These are phyloP conservation scores for Xenopus tropicalis DNA, from an alignment of 2,113 vertebrate species.

Conservation along the genomic window DNA sequence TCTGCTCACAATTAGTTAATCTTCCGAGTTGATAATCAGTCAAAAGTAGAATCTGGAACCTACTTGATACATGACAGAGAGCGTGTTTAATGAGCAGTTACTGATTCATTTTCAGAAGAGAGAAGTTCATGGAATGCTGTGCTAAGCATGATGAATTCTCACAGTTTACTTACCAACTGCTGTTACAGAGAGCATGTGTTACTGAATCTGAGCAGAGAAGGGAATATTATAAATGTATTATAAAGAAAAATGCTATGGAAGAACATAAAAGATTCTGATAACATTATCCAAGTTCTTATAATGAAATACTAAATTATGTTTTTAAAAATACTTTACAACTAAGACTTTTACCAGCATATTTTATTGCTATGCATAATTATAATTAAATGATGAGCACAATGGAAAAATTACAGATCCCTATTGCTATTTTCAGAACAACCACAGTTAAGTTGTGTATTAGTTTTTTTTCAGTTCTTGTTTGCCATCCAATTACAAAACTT, in stretches of 20 bases:
- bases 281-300: neutral
- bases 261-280: neutral
- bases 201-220: neutral
- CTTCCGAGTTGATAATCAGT: conserved; percentile 35
- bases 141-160: conserved; percentile 8
- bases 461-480: too few relatives aligned
- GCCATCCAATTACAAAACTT: too few relatives aligned
- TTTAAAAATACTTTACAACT: too few relatives aligned
- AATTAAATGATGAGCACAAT: too few relatives aligned
- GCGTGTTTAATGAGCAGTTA: conserved; percentile 37
- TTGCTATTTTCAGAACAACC: too few relatives aligned
- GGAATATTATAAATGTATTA: neutral
- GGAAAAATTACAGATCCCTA: too few relatives aligned
- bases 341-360: too few relatives aligned
- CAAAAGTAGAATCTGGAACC: conserved; percentile 35
- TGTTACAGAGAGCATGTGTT: conserved; percentile 7
- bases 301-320: too few relatives aligned
- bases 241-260: neutral
- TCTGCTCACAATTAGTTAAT: conserved; percentile 42
- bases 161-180: conserved; percentile 19
- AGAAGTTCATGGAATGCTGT: conserved; percentile 22
- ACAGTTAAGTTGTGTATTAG: too few relatives aligned
- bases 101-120: conserved; percentile 21
- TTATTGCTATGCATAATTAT: too few relatives aligned
- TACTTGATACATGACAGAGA: conserved; percentile 31